Conservation (phyloP, 2,113 vertebrate genomes). For the Prionailurus viverrinus region DNA sequence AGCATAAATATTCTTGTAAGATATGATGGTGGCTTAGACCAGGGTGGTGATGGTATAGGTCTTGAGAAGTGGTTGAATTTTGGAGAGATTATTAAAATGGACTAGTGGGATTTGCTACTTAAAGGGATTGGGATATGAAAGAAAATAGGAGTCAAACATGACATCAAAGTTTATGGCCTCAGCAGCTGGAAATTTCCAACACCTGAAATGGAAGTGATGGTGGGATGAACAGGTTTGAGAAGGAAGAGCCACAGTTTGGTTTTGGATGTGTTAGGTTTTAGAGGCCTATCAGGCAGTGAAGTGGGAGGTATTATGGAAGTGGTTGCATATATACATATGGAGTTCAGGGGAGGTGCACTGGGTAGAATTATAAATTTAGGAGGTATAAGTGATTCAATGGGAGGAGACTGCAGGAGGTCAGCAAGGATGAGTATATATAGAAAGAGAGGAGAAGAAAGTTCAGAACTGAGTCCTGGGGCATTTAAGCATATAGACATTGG, state of each 20-base stretch:
- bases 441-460: not conserved
- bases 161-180: not conserved
- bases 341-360: not conserved
- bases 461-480: not conserved
- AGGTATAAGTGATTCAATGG: not conserved
- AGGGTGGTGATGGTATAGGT: not conserved
- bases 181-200: not conserved
- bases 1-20: not conserved
- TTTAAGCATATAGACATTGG: not conserved
- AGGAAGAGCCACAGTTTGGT: not conserved
- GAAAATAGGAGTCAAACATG: not conserved
- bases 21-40: not conserved
- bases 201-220: not conserved
- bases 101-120: not conserved
- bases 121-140: not conserved
- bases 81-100: not conserved
- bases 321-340: not conserved
- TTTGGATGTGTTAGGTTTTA: conserved; percentile 16
- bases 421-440: not conserved
- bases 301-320: not conserved
- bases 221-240: not conserved
- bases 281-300: not conserved
- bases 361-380: conserved; percentile 5
- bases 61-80: not conserved
- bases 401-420: not conserved